A percentile compares a stretch with the other conserved stretches of the same genome.
These are phyloP conservation scores for Antheraea assamensis DNA, from an alignment of 2,888 invertebrate genomes.

Conservation along the genomic window DNA sequence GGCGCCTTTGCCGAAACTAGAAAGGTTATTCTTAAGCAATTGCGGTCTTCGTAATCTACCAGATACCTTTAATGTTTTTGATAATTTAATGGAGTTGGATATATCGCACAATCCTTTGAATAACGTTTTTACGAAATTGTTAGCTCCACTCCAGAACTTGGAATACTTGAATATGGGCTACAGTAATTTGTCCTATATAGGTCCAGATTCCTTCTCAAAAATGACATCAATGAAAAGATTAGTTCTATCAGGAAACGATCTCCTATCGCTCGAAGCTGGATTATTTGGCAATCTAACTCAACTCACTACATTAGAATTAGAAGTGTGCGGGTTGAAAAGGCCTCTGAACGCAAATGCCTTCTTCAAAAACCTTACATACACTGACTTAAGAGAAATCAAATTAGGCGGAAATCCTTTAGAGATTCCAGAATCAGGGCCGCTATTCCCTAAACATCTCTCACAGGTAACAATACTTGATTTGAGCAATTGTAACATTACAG, in stretches of 20 bases:
- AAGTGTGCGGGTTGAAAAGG: conserved; percentile 85
- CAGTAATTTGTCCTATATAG: conserved; percentile 85
- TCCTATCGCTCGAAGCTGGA: conserved; percentile 85
- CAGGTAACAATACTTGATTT: conserved; percentile 84
- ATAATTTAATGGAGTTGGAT: conserved; percentile 85
- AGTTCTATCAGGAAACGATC: conserved; percentile 86
- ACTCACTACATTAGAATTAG: conserved; percentile 85
- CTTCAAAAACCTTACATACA: conserved; percentile 84
- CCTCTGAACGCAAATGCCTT: conserved; percentile 85
- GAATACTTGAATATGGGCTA: conserved; percentile 89
- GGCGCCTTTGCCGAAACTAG: conserved; percentile 84
- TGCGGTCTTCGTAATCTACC: conserved; percentile 85
- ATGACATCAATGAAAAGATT: conserved; percentile 86
- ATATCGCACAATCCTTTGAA: conserved; percentile 87
- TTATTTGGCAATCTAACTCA: conserved; percentile 86
- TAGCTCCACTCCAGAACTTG: conserved; percentile 85
- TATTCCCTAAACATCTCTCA: conserved; percentile 85
- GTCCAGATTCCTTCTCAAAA: conserved; percentile 85
- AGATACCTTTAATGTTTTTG: conserved; percentile 85
- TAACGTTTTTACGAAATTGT: conserved; percentile 84
- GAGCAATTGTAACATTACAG: conserved; percentile 84
- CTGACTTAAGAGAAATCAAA: conserved; percentile 85
- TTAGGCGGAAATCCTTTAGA: conserved; percentile 86
- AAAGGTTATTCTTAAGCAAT: conserved; percentile 85
- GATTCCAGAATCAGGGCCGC: conserved; percentile 80